phyloP scores from a whole-genome alignment of 2,113 vertebrate species.

The Triplophysa siluroides region DNA sequence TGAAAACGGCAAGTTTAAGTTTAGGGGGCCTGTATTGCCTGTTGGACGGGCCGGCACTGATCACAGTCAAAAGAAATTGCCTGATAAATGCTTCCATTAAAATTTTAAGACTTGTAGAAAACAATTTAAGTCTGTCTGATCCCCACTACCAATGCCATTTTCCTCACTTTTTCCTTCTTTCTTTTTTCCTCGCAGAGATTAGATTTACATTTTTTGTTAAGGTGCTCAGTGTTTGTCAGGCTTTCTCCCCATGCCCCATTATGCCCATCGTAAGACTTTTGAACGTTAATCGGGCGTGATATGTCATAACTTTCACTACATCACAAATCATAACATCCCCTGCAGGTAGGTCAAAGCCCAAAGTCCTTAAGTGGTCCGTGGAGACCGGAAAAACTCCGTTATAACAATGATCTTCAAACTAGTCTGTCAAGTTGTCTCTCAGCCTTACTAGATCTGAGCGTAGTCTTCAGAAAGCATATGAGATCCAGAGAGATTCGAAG shows the following conservation, averaged over 20 bases:
- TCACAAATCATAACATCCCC: background rate
- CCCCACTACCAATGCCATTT: background rate
- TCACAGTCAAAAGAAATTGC: conserved; percentile 2
- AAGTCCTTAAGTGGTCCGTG: background rate
- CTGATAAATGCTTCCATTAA: conserved; percentile 18
- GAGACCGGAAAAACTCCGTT: background rate
- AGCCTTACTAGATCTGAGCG: conserved; percentile 8
- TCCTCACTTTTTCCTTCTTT: background rate
- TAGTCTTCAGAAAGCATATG: background rate
- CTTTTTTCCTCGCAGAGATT: background rate
- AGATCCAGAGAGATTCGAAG: background rate
- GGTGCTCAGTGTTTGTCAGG: background rate
- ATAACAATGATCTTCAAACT: background rate
- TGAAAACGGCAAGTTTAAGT: no score
- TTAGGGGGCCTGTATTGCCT: no score
- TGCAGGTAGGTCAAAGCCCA: background rate
- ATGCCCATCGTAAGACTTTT: background rate
- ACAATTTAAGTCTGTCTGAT: conserved; percentile 12
- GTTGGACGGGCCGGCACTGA: background rate
- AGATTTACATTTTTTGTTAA: background rate
- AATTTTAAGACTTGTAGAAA: conserved; percentile 13
- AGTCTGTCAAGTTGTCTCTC: conserved; percentile 2
- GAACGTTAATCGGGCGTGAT: background rate
- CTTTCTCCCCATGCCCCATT: background rate
- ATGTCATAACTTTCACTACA: background rate